phyloP scores from a whole-genome alignment of 2,797 vertebrate species.

The Hephaestus fuliginosus region DNA sequence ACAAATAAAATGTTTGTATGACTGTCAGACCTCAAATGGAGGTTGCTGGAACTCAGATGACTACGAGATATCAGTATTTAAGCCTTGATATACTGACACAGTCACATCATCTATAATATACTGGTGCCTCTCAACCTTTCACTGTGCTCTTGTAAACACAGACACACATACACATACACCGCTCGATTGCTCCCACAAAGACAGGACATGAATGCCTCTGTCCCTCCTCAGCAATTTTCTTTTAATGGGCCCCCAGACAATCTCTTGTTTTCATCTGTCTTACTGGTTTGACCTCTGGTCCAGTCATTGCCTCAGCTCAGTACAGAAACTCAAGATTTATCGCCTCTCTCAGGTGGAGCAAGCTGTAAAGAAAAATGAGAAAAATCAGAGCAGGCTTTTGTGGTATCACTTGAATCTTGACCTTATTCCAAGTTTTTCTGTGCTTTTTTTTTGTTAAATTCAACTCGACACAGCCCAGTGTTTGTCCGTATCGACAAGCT shows the following conservation, averaged over 20 bases:
- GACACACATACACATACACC: neutral
- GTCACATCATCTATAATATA: constrained; percentile 13
- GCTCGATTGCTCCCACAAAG: constrained; percentile 37
- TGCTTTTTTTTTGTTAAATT: constrained; percentile 31
- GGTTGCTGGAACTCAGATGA: constrained; percentile 32
- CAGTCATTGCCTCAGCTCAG: constrained; percentile 58
- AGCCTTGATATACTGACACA: constrained; percentile 7
- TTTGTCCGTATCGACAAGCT: constrained; percentile 32
- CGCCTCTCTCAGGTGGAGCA: constrained; percentile 57
- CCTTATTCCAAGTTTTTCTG: constrained; percentile 8
- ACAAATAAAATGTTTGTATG: constrained; percentile 7
- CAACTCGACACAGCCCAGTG: constrained; percentile 27
- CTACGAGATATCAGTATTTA: constrained; percentile 16
- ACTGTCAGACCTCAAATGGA: constrained; percentile 31
- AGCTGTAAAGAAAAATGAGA: constrained; percentile 35
- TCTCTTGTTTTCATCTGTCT: constrained; percentile 81
- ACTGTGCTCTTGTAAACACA: constrained; percentile 10
- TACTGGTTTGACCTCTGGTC: constrained; percentile 79
- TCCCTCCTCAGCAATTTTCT: constrained; percentile 69
- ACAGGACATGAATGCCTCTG: constrained; percentile 57
- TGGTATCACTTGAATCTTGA: constrained; percentile 44
- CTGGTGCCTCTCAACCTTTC: neutral
- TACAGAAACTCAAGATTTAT: constrained; percentile 71
- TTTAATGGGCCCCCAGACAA: constrained; percentile 79
- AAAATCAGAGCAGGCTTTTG: constrained; percentile 24